Conservation (phyloP, 1,140 invertebrate species). For the Drosophila orosa region DNA sequence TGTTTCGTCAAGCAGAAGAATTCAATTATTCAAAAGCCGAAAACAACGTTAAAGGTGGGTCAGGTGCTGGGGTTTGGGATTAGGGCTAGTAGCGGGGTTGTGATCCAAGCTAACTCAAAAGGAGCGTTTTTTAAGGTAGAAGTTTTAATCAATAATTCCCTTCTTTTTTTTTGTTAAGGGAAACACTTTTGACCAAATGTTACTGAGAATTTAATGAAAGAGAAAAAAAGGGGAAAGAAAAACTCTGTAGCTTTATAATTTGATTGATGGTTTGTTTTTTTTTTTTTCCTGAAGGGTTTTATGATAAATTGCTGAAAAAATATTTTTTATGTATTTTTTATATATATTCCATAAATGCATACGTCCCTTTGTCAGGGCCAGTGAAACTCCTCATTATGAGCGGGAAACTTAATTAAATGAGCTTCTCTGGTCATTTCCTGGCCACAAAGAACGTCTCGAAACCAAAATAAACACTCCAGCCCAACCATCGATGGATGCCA, state of each 20-base stretch:
- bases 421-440: slow-evolving; percentile 45
- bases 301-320: slow-evolving; percentile 38
- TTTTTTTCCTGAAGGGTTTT: slow-evolving; percentile 8
- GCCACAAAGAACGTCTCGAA: slow-evolving; percentile 68
- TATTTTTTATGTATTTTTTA: background rate
- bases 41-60: slow-evolving; percentile 57
- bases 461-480: slow-evolving; percentile 68
- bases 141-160: slow-evolving; percentile 48
- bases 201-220: slow-evolving; percentile 11
- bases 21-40: slow-evolving; percentile 73
- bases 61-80: background rate
- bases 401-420: slow-evolving; percentile 59
- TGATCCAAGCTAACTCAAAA: slow-evolving; percentile 11
- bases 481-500: slow-evolving; percentile 44
- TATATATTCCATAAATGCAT: slow-evolving; percentile 6
- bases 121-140: slow-evolving; percentile 1
- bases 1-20: slow-evolving; percentile 75
- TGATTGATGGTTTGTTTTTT: slow-evolving; percentile 47
- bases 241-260: slow-evolving; percentile 13
- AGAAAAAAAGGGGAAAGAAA: slow-evolving; percentile 3
- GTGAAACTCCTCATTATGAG: slow-evolving; percentile 46
- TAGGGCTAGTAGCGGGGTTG: slow-evolving; percentile 10
- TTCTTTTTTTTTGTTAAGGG: background rate
- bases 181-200: slow-evolving; percentile 35
- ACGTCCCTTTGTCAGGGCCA: background rate